Evolutionary conservation across 2,797 vertebrate genomes (phyloP).

Genomic region (Enteromius unitaeniatus): DNA sequence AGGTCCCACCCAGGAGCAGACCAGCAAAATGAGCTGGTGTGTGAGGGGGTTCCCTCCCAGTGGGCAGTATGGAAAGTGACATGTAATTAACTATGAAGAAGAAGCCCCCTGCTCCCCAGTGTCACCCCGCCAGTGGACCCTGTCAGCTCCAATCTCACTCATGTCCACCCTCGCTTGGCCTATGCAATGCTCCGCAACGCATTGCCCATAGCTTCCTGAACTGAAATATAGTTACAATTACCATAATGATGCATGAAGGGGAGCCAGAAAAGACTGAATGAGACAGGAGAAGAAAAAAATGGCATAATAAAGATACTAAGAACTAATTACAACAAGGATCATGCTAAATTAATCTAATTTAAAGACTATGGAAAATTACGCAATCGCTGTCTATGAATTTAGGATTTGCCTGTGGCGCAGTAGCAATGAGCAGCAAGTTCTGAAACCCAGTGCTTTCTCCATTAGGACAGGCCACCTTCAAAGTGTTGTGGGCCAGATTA

Average conservation of each 20-base stretch:
- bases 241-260: neutral
- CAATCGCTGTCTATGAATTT: neutral
- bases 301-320: neutral
- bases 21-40: slow-evolving; percentile 51
- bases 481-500: slow-evolving; percentile 94
- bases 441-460: slow-evolving; percentile 54
- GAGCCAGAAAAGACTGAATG: neutral
- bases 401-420: slow-evolving; percentile 36
- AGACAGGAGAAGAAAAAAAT: neutral
- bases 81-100: slow-evolving; percentile 66
- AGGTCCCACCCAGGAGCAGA: slow-evolving; percentile 46
- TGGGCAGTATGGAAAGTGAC: slow-evolving; percentile 64
- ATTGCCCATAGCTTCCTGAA: slow-evolving; percentile 8
- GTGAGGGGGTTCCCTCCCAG: slow-evolving; percentile 51
- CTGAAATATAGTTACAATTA: neutral
- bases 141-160: slow-evolving; percentile 69
- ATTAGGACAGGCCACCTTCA: slow-evolving; percentile 86
- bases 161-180: slow-evolving; percentile 65
- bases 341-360: neutral
- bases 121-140: slow-evolving; percentile 68
- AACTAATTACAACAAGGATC: neutral
- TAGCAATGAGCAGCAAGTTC: slow-evolving; percentile 61
- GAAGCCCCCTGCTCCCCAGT: slow-evolving; percentile 50
- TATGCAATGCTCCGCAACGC: slow-evolving; percentile 59
- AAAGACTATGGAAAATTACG: neutral